Base-by-base conservation (phyloP, 92 coral and sea anemone species). In the Diadumene lineata region DNA sequence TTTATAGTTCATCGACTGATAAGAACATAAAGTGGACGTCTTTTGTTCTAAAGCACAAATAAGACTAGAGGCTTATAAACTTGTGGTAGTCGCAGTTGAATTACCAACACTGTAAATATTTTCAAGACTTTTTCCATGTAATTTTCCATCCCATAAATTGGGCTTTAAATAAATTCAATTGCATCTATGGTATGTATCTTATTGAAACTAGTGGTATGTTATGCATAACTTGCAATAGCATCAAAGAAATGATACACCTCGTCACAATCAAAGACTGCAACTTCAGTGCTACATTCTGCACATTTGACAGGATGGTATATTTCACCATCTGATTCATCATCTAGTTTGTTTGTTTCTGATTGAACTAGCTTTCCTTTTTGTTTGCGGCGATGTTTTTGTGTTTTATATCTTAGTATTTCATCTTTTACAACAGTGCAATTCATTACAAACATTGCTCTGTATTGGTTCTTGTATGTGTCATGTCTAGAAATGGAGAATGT, bases 361-460 rank as follows among this genome's bases (percentile, higher is more conserved):
- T 50, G 30, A 1, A 91, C 90, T 26, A 91, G 79, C 65, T 91
- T 91, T 31, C 93, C 97, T 67, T 78, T 87, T 27, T 80, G 80
- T 27, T 66, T 70, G 46, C 86, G 89, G 31, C 81, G 57, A 23
- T 91, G 81, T 27, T 64, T 82, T 26, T 88, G 92, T 31, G 73
- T 90, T 33, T 90, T 88, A 75, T 89, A 94, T 76, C 82, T 88
- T 74, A 94, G 77, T 16, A 92, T 82, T 85, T 94, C 98, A 79
- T 94, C 92, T 53, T 72, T 50, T 23, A 81, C 74, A n/a, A 92
- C 85, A 44, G 70, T 66, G 56, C 98, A 94, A 91, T 94, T 94
- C 97, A 92, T 86, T 27, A 86, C 96, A 76, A 94, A 94, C 98
- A 94, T 94, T 31, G 98, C 98, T 81, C 98, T 84, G 97, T 92